Base-by-base conservation (phyloP, 2,113 vertebrate species). In the Nycticorax nycticorax region DNA sequence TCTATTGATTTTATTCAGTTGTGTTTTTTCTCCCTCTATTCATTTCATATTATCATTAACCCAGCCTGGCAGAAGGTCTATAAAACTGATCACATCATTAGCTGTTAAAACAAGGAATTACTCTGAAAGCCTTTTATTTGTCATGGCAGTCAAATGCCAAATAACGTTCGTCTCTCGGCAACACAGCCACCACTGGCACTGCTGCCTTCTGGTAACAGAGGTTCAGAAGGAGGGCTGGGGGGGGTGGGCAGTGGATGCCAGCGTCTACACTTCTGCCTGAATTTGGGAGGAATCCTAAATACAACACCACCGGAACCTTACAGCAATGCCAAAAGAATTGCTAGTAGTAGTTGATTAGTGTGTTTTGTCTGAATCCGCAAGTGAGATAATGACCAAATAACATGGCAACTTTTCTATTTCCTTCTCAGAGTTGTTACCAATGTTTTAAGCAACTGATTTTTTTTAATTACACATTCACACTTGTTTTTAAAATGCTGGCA, bases 1-100 rank as follows among this genome's bases (percentile, higher is more conserved):
- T 8, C 41, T 73, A 93, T 85, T 82, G 92, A 96, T 88, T 96
- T 89, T 77, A 43, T 66, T 92, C 92, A 45, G 39, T 12, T 8
- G 17, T n/a, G n/a, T 18, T 14, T 69, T 60, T 74, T n/a, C 37
- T 64, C 32, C 84, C 43, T 72, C 73, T 87, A 63, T 85, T 91
- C 71, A 87, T 95, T 97, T 86, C n/a, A 37, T 88, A 90, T 82
- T 75, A 75, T 64, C 87, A 93, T 96, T 96, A 96, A 96, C 85
- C n/a, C 56, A 93, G 82, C 72, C 93, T 79, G 78, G 84, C 95
- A 97, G 85, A 91, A 93, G 76, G 85, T 87, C 92, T 91, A 79
- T 89, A 94, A 84, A 95, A 75, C 86, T 93, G 74, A 97, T 92
- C 76, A 91, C 85, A 50, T 55, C 76, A 68, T 96, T 91, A 96